phyloP scores from a whole-genome alignment of 2,888 invertebrate species.

The Hermodice carunculata region DNA sequence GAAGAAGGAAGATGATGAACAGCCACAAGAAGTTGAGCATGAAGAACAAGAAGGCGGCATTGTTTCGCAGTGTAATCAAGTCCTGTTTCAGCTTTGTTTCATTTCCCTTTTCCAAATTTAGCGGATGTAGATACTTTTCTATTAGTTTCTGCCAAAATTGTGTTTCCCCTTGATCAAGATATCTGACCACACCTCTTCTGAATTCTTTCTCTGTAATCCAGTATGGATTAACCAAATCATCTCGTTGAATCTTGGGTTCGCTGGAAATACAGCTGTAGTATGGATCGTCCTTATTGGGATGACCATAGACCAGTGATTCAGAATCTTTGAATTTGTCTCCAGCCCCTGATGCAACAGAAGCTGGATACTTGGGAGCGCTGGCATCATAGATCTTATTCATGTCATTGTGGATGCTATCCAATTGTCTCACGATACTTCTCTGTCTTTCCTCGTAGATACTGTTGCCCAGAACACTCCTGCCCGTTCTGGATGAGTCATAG shows the following conservation, averaged over 20 bases:
- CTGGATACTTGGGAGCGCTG: not conserved
- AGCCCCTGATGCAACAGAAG: not conserved
- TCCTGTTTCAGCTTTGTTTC: conserved; percentile 53
- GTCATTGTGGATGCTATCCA: conserved; percentile 41
- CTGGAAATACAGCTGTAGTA: conserved; percentile 39
- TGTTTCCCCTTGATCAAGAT: conserved; percentile 84
- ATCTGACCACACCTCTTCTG: conserved; percentile 82
- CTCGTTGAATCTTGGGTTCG: conserved; percentile 40
- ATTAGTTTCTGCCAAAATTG: conserved; percentile 91
- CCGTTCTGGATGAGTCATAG: conserved; percentile 5
- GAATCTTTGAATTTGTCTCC: conserved; percentile 29
- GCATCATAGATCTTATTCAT: conserved; percentile 26
- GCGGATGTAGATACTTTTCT: conserved; percentile 93
- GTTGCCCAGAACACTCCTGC: conserved; percentile 13
- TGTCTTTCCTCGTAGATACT: conserved; percentile 39
- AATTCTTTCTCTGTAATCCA: conserved; percentile 56
- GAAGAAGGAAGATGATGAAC: conserved; percentile 97
- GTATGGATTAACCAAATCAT: conserved; percentile 50
- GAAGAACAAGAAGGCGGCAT: conserved; percentile 78
- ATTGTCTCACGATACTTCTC: conserved; percentile 37
- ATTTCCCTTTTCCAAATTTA: conserved; percentile 87
- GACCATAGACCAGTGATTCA: conserved; percentile 32
- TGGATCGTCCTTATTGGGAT: conserved; percentile 20
- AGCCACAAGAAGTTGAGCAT: conserved; percentile 99
- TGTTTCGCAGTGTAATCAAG: conserved; percentile 58